Base-by-base conservation (phyloP, 2,797 vertebrate species). In the Chrysocyon brachyurus region DNA sequence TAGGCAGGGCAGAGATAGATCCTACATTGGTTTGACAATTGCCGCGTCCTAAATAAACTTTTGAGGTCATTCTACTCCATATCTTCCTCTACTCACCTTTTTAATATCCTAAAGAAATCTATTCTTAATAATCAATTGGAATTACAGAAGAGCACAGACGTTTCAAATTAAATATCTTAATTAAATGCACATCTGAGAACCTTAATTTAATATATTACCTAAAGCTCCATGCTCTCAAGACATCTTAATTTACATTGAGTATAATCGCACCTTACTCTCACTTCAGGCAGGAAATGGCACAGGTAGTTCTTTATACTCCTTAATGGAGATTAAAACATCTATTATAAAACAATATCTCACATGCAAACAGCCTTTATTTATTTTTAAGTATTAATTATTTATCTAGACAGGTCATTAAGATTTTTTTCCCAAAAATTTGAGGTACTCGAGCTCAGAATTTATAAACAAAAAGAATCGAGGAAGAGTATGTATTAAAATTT, bases 131-230 rank as follows among this genome's bases (percentile, higher is more conserved):
- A 98, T 97, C 93, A 90, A 96, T 95, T 97, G 87, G 75, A 96
- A 97, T 96, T 95, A 82, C 97, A 96, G 72, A 85, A 82, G 64
- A 96, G 90, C 77, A 95, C 96, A 97, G 97, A 92, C 93, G 95
- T 94, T 96, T 97, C 91, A 96, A 97, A 97, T 98, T 90, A 97
- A 97, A 92, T 95, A 86, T 93, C 91, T 97, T 98, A 98, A 98
- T 98, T 97, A 97, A 97, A 93, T 46, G 91, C 90, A 97, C 81
- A 93, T 97, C 92, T 93, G 97, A 98, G 95, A 95, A 64, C 61
- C 94, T 97, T 98, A 96, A 97, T 97, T 98, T 97, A 97, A 96
- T 31, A 1, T 97, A 87, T 95, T 93, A 97, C 85, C 91, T 96
- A 97, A 96, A 98, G 97, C 96, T 92, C 61, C 40, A 12, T 31